Conservation (phyloP, 2,797 vertebrate genomes). For the Aeoliscus strigatus region DNA sequence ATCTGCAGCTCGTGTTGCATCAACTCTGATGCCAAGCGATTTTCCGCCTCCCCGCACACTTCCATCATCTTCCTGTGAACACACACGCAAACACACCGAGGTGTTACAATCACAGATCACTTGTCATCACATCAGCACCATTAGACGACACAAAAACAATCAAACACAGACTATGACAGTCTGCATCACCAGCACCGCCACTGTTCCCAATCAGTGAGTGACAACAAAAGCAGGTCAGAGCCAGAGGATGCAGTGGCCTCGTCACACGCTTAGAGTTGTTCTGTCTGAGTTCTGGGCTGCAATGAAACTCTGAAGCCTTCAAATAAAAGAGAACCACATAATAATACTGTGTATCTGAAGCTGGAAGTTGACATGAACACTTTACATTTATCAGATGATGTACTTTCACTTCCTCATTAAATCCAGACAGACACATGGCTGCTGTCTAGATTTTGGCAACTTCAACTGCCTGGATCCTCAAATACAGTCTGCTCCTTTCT, state of each 20-base stretch:
- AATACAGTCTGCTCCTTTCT: slow-evolving; percentile 1
- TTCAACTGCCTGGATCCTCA: slow-evolving; percentile 55
- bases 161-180: neutral
- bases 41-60: slow-evolving; percentile 92
- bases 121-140: slow-evolving; percentile 2
- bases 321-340: slow-evolving; percentile 1
- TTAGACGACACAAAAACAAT: slow-evolving; percentile 1
- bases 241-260: slow-evolving; percentile 3
- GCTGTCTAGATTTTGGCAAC: neutral
- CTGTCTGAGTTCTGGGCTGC: no score
- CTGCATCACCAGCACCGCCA: slow-evolving; percentile 5
- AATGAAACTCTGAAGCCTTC: neutral
- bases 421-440: slow-evolving; percentile 30
- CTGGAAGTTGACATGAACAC: neutral
- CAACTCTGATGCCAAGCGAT: slow-evolving; percentile 87
- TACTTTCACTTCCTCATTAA: slow-evolving; percentile 54
- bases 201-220: slow-evolving; percentile 12
- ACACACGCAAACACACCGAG: neutral
- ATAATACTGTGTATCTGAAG: neutral
- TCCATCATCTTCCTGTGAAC: slow-evolving; percentile 90
- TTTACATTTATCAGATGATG: slow-evolving; percentile 1
- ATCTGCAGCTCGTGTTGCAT: slow-evolving; percentile 91
- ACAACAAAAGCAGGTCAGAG: slow-evolving; percentile 27
- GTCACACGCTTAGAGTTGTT: slow-evolving; percentile 3
- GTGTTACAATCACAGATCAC: slow-evolving; percentile 5